Base-by-base conservation (phyloP, 2,797 vertebrate genomes). In the Astyanax mexicanus region DNA sequence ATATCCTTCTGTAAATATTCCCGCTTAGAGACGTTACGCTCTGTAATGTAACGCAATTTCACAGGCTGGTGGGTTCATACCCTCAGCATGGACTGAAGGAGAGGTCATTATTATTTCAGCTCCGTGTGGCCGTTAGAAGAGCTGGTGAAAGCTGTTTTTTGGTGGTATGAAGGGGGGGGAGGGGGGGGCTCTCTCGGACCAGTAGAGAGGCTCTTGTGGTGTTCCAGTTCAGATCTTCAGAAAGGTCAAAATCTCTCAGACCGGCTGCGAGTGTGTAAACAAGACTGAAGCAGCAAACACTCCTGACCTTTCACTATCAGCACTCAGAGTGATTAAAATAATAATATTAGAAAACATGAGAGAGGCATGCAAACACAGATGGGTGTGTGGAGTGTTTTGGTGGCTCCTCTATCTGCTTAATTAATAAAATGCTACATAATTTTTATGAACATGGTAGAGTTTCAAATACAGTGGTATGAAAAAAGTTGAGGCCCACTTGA, bases 11-110 rank as follows among this genome's bases (percentile, higher is more conserved):
- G n/a, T 19, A 6, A 49, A 52, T 52, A 52, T 52, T 52, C 49
- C 49, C 52, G 49, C 19, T 25, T 62, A 62, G 57, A 61, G 8
- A 7, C 38, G 7, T 40, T 37, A 6, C 15, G 0, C 9, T 32
- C 13, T 7, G 23, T 54, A 19, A 38, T 11, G 32, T 60, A 12
- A 85, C 89, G 86, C 89, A 91, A 91, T 93, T 92, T 91, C 89
- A 91, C 84, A 89, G 90, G 81, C 88, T 88, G 89, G 89, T 91
- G 72, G 81, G 88, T 89, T 89, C 89, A 91, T 86, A 90, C 12
- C 6, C 54, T 29, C 25, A 7, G 25, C 29, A 23, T 17, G 11
- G 54, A 52, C 67, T 45, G 71, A 44, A 57, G 77, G 76, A 61
- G 61, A 81, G 80, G 81, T 84, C 72, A 75, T 77, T 21, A 75